Percentiles rank a stretch among this genome's conserved stretches.
Conservation (phyloP, 1,140 invertebrate genomes). For the Drosophila bocki region DNA sequence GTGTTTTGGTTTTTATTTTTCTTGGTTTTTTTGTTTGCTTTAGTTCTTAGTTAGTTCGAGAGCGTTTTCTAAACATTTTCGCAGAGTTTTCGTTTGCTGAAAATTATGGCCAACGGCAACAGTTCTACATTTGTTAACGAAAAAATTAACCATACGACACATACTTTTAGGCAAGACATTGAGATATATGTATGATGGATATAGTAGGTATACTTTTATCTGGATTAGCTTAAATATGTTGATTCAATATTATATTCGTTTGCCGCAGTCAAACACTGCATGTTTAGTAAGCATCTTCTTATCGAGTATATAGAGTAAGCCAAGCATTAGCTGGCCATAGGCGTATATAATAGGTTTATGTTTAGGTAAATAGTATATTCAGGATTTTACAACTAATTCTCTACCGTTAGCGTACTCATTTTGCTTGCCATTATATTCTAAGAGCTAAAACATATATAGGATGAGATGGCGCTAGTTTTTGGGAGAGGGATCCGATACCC, state of each 20-base stretch:
- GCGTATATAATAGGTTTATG: conserved; percentile 36
- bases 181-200: conserved; percentile 56
- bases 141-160: conserved; percentile 71
- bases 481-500: conserved; percentile 2
- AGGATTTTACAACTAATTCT: conserved; percentile 70
- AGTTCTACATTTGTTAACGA: conserved; percentile 66
- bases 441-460: conserved; percentile 66
- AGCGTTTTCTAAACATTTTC: conserved; percentile 45
- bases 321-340: conserved; percentile 60
- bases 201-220: conserved; percentile 57
- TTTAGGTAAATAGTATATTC: conserved; percentile 49
- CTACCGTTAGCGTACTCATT: conserved; percentile 77
- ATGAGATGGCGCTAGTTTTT: conserved; percentile 25
- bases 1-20: conserved; percentile 31
- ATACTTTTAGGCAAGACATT: conserved; percentile 69
- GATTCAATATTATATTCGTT: conserved; percentile 43
- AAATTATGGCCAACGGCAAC: conserved; percentile 45
- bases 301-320: conserved; percentile 56
- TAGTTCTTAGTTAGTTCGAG: conserved; percentile 32
- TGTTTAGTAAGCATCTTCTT: conserved; percentile 70
- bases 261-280: conserved; percentile 43
- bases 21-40: conserved; percentile 9
- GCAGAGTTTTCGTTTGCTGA: conserved; percentile 32
- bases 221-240: conserved; percentile 43
- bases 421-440: conserved; percentile 71